Percentiles rank a stretch among this genome's conserved stretches.
phyloP scores from a whole-genome alignment of 2,888 invertebrate genomes.

The Pseudococcus viburni region DNA sequence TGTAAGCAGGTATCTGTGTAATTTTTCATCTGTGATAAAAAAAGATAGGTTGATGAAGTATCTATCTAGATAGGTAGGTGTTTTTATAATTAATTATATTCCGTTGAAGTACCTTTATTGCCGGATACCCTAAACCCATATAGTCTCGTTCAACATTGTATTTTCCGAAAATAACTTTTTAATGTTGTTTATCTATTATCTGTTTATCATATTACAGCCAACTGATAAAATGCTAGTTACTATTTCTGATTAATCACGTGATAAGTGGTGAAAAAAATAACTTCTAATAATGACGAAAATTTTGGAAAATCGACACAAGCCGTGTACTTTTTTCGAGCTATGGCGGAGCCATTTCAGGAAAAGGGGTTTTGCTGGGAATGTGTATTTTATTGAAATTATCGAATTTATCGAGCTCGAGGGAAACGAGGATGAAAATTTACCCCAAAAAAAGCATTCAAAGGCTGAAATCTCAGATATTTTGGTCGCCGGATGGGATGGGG shows the following conservation, averaged over 20 bases:
- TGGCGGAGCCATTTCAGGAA: background rate
- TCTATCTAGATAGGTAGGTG: background rate
- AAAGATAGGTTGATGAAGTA: background rate
- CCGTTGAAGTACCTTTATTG: background rate
- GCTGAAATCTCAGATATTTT: too few species aligned
- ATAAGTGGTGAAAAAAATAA: conserved; percentile 34
- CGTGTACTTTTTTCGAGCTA: background rate
- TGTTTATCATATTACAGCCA: conserved; percentile 45
- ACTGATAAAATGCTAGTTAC: conserved; percentile 30
- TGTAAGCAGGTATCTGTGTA: background rate
- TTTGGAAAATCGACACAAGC: conserved; percentile 24
- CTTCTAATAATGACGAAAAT: background rate
- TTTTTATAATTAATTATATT: background rate
- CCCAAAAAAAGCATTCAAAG: too few species aligned
- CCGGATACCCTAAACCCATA: background rate
- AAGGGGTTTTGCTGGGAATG: background rate
- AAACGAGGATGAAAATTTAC: too few species aligned
- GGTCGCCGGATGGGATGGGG: too few species aligned
- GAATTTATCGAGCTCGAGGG: too few species aligned
- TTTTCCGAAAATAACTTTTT: conserved; percentile 25
- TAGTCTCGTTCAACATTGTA: conserved; percentile 1
- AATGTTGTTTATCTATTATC: conserved; percentile 32
- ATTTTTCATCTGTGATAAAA: background rate
- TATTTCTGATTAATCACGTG: conserved; percentile 53
- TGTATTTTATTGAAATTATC: background rate